Percentiles rank a stretch among this genome's conserved stretches.
Conservation (phyloP, 1,140 invertebrate species). For the honey bee (Apis mellifera) region DNA sequence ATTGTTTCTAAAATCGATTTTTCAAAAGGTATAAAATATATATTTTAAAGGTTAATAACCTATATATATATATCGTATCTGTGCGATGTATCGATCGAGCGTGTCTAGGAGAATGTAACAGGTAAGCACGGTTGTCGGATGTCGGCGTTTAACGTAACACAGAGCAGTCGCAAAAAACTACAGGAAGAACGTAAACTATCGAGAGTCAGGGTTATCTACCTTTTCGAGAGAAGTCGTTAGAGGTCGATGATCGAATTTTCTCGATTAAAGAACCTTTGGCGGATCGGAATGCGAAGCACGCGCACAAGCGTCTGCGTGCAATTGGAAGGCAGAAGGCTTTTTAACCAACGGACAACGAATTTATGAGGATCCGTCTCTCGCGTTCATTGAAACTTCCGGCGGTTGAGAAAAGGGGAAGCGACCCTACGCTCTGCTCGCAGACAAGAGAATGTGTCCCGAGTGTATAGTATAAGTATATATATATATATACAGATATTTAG, state of each 20-base stretch:
- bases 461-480: not conserved
- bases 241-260: conserved; percentile 3
- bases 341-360: conserved; percentile 68
- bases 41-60: too few relatives aligned
- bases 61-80: too few relatives aligned
- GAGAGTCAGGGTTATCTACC: conserved; percentile 44
- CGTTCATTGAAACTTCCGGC: conserved; percentile 78
- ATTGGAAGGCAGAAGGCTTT: conserved; percentile 54
- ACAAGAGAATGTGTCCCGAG: not conserved
- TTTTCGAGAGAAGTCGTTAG: not conserved
- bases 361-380: conserved; percentile 75
- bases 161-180: conserved; percentile 48
- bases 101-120: conserved; percentile 45
- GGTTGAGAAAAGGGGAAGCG: conserved; percentile 59
- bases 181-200: conserved; percentile 60
- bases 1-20: too few relatives aligned
- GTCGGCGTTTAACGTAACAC: conserved; percentile 51
- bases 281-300: not conserved
- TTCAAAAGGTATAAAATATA: too few relatives aligned
- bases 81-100: conserved; percentile 3
- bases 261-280: not conserved
- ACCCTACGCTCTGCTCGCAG: conserved; percentile 22
- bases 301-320: conserved; percentile 20
- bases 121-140: conserved; percentile 54
- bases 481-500: too few relatives aligned